Conservation (phyloP, 2,888 invertebrate species). For the Agonum fuliginosum region DNA sequence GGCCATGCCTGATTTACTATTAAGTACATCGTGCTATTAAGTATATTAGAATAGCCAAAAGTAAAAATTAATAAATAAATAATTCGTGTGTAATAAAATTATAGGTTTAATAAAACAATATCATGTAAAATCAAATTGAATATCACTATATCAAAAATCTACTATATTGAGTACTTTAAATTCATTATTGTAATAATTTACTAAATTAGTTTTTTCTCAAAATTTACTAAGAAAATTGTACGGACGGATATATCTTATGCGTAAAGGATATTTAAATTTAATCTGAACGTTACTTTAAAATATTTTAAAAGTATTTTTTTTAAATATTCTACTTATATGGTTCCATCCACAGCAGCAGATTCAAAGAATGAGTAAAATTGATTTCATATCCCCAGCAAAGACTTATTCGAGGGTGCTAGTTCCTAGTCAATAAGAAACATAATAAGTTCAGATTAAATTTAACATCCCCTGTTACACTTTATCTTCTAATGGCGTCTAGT, state of each 20-base stretch:
- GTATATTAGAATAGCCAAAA: neutral
- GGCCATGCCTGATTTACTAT: constrained; percentile 49
- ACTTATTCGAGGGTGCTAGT: too few species aligned
- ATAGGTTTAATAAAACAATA: constrained; percentile 9
- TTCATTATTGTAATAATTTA: constrained; percentile 9
- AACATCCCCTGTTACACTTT: neutral
- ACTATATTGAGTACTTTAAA: too few species aligned
- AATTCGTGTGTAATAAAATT: constrained; percentile 26
- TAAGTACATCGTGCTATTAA: too few species aligned
- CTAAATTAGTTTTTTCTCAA: neutral
- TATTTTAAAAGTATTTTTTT: neutral
- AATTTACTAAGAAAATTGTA: neutral
- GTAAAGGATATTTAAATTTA: neutral
- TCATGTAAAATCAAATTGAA: neutral
- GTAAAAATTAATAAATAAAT: constrained; percentile 32
- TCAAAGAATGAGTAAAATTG: too few species aligned
- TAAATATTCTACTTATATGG: neutral
- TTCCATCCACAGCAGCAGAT: too few species aligned
- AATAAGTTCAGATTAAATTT: constrained; percentile 11
- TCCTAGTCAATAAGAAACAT: too few species aligned
- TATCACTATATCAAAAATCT: neutral
- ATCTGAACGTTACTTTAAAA: neutral
- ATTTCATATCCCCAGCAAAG: too few species aligned
- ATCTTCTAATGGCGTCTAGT: constrained; percentile 8
- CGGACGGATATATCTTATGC: constrained; percentile 17